Evolutionary conservation across 2,888 invertebrate species (phyloP).

Genomic region (Acanthosepion pharaonis): DNA sequence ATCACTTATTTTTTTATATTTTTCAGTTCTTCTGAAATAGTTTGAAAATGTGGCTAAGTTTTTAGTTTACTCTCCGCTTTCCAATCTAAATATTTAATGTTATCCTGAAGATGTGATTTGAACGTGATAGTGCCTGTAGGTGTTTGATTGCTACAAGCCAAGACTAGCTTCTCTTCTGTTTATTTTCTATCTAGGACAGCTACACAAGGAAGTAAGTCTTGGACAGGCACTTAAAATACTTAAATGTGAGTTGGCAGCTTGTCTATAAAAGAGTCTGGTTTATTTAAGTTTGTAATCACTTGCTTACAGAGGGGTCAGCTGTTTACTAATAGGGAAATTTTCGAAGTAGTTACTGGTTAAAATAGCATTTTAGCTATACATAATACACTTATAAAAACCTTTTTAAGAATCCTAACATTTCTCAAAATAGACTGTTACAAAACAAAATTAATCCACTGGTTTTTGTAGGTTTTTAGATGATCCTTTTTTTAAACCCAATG

Average conservation of each 20-base stretch:
- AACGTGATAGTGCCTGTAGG: not conserved
- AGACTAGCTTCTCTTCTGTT: not conserved
- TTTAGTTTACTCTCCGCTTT: not conserved
- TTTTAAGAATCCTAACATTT: no score
- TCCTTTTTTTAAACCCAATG: no score
- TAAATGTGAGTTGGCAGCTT: not conserved
- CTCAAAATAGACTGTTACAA: no score
- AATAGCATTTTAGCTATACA: not conserved
- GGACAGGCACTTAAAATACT: no score
- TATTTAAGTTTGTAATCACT: not conserved
- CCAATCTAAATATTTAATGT: not conserved
- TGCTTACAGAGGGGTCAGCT: not conserved
- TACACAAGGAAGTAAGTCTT: not conserved
- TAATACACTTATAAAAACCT: no score
- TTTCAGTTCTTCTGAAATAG: no score
- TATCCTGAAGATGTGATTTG: not conserved
- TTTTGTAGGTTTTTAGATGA: no score
- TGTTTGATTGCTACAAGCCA: not conserved
- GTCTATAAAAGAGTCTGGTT: not conserved
- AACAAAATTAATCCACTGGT: no score
- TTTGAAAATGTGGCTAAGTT: not conserved
- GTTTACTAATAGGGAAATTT: not conserved
- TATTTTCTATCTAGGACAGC: constrained; percentile 3
- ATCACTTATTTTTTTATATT: no score
- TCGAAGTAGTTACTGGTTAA: not conserved